Base-by-base conservation (phyloP, 2,113 vertebrate genomes). In the Riparia riparia region DNA sequence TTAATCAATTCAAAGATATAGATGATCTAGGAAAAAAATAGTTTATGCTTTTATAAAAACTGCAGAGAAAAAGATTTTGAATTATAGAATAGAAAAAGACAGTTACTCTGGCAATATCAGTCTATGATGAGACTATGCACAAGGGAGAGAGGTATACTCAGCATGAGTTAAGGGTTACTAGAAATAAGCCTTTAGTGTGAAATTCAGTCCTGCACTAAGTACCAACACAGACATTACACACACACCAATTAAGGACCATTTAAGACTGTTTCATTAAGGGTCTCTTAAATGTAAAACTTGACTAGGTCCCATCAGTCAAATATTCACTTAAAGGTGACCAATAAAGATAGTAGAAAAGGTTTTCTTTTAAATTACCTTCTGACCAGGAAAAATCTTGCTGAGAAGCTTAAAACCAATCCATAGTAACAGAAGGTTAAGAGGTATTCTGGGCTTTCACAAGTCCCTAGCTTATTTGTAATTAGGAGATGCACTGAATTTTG, bases 141-240 rank as follows among this genome's bases (percentile, higher is more conserved):
- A 54, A 63, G 71, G 79, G 87, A 94, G 32, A 70, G 57, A 93
- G 56, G 71, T 32, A 60, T 60, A 70, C 66, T 94, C 85, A 83
- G 74, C 82, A 29, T 58, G 90, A 96, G 87, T 78, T 93, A 64
- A 92, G 82, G 68, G 93, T 92, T 92, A 81, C 90, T 56, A 74
- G 82, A 93, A 93, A 90, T 73, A 93, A 95, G 79, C 66, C 74
- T 94, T 93, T 88, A 63, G 74, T 86, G 85, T 73, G 93, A 96
- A 96, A 95, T 96, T 91, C 87, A 88, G 86, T 85, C 44, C 89
- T 93, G 74, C 89, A 39, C 44, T 92, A 80, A 94, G 90, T 63
- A 96, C 54, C 85, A 82, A 50, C n/a, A 73, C 50, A 90, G 87
- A 73, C 60, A 31, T 45, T 90, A 66, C 69, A 60, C 89, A 92